Evolutionary conservation across 1,140 invertebrate species (phyloP).

Genomic region (Meloidogyne floridensis): DNA sequence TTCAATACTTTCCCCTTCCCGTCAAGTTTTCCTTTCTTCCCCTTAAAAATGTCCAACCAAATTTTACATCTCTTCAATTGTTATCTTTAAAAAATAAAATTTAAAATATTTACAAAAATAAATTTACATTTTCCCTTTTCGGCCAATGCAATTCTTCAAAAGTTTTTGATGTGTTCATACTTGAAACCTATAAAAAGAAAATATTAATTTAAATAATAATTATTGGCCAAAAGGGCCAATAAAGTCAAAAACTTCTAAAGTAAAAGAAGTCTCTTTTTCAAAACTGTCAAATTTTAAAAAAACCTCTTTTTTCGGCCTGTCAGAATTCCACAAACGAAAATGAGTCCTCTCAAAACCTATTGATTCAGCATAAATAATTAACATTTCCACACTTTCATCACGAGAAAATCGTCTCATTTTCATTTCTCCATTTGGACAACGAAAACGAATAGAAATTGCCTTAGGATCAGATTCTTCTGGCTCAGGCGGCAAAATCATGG

Average conservation of each 20-base stretch:
- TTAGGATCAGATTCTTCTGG: constrained; percentile 35
- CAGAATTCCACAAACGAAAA: constrained; percentile 51
- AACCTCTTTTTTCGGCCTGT: constrained; percentile 49
- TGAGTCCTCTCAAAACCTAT: constrained; percentile 37
- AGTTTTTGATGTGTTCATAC: constrained; percentile 41
- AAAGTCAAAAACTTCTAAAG: neutral
- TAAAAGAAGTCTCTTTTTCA: neutral
- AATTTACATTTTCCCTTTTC: constrained; percentile 40
- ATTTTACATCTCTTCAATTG: neutral
- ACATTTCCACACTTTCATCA: constrained; percentile 35
- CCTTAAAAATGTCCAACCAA: neutral
- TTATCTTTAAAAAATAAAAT: neutral
- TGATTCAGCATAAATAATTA: constrained; percentile 47
- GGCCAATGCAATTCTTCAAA: constrained; percentile 48
- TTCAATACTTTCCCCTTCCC: neutral
- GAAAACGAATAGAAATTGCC: constrained; percentile 44
- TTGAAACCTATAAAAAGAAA: constrained; percentile 30
- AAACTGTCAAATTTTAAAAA: neutral
- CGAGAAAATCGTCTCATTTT: constrained; percentile 45
- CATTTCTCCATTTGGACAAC: constrained; percentile 42
- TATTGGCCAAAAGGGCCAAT: neutral
- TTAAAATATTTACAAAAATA: neutral
- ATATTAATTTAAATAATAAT: neutral
- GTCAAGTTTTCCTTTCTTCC: neutral
- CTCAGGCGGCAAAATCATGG: constrained; percentile 39